Evolutionary conservation across 2,797 vertebrate species (phyloP), one percentile per base, ranked within the genome.

Genomic region (Molossus alvarezi): DNA sequence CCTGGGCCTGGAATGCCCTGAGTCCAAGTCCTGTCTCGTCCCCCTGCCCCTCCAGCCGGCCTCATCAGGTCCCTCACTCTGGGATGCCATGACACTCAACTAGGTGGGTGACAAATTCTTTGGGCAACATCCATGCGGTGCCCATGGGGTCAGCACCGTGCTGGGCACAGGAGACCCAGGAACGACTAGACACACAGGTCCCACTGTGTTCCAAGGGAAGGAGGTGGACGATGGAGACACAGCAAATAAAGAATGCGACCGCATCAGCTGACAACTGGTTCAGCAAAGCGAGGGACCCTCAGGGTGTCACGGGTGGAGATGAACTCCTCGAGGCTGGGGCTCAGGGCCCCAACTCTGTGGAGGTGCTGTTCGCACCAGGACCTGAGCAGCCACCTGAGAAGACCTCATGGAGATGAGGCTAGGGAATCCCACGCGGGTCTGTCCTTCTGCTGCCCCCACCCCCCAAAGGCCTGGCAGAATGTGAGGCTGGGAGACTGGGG

Each of bases 301-400:
- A 45, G 15, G 17, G 12, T 5, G 14, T 9, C 33, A 8, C 0
- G 8, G 23, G 2, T 8, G 8, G 4, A 14, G 37, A 1, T 11
- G n/a, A n/a, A 23, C 5, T 8, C 69, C 11, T 37, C n/a, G 1
- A 3, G 37, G 23, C 21, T 10, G 21, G 25, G 3, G 53, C 21
- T 27, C 9, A 2, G 57, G 64, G 3, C 9, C 12, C n/a, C 53
- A 23, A 11, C 48, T 27, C 51, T 53, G 0, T 20, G 9, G 21
- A 60, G 3, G 0, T 45, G 10, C 71, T 25, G 3, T 57, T 62
- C 17, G 8, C 4, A 23, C 23, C n/a, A 3, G 25, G 18, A 51
- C 4, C 18, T 3, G 15, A 37, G 11, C 0, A 20, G n/a, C 12
- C 51, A 21, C 23, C 51, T 14, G 64, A 87, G 13, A 85, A 14